phyloP scores from a whole-genome alignment of 2,113 vertebrate genomes.

The Catharus minimus region DNA sequence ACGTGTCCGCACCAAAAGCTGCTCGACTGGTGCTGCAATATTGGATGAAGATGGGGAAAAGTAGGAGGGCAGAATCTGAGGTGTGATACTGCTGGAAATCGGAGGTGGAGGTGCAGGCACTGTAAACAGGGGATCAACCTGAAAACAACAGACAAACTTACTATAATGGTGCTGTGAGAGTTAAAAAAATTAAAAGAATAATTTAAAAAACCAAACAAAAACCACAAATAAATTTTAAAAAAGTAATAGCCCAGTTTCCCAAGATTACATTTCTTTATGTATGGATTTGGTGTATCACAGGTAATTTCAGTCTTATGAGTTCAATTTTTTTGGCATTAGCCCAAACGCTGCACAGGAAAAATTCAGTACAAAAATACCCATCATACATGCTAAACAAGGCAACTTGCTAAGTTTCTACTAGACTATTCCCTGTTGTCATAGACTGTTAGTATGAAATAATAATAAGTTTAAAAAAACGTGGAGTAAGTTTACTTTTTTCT shows the following conservation, averaged over 20 bases:
- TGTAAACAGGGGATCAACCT: conserved; percentile 93
- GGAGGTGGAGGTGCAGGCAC: conserved; percentile 86
- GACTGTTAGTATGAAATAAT: neutral
- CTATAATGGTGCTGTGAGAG: conserved; percentile 61
- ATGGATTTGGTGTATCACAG: neutral
- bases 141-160: conserved; percentile 74
- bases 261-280: neutral
- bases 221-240: neutral
- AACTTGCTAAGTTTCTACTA: neutral
- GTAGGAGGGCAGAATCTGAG: conserved; percentile 85
- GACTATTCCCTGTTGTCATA: neutral
- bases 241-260: neutral
- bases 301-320: neutral
- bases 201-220: neutral
- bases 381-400: neutral
- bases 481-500: neutral
- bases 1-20: conserved; percentile 89
- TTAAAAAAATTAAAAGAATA: neutral
- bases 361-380: neutral
- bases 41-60: conserved; percentile 84
- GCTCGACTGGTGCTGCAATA: conserved; percentile 87
- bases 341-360: neutral
- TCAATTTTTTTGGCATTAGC: neutral
- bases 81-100: conserved; percentile 79
- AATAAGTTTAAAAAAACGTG: neutral